phyloP scores from a whole-genome alignment of 1,140 invertebrate genomes.

The Drosophila carrolli region DNA sequence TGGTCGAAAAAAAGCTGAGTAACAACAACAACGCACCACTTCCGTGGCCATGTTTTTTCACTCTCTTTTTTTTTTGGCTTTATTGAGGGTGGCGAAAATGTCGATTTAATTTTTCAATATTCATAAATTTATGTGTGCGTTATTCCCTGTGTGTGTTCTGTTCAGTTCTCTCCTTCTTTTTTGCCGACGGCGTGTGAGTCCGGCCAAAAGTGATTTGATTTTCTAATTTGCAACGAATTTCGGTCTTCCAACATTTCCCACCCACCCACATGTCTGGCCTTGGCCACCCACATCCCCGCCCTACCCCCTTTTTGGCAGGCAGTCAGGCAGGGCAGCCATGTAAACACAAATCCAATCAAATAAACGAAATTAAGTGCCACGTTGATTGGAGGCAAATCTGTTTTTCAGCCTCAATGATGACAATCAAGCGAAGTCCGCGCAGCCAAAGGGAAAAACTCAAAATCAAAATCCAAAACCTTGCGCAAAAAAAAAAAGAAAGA shows the following conservation, averaged over 20 bases:
- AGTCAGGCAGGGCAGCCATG: conserved; percentile 62
- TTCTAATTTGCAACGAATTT: conserved; percentile 71
- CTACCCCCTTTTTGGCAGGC: conserved; percentile 1
- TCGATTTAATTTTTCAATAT: conserved; percentile 81
- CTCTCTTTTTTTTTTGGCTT: conserved; percentile 32
- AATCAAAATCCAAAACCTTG: conserved; percentile 18
- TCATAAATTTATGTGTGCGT: conserved; percentile 64
- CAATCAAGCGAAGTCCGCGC: conserved; percentile 55
- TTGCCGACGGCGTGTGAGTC: conserved; percentile 58
- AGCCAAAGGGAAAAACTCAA: conserved; percentile 41
- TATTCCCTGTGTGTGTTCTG: background rate
- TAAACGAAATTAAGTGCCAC: conserved; percentile 82
- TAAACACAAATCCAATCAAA: conserved; percentile 83
- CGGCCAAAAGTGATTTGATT: conserved; percentile 72
- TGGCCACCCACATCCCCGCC: conserved; percentile 1
- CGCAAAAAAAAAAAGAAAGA: conserved; percentile 4
- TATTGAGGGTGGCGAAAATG: conserved; percentile 48
- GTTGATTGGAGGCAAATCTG: conserved; percentile 82
- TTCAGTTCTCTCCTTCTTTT: conserved; percentile 1
- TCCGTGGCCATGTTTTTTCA: conserved; percentile 73
- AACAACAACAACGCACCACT: conserved; percentile 58
- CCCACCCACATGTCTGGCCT: conserved; percentile 47
- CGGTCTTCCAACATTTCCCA: background rate
- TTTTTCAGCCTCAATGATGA: conserved; percentile 82
- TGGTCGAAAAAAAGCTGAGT: conserved; percentile 69